Percentiles rank a stretch among this genome's conserved stretches.
phyloP scores from a whole-genome alignment of 2,113 vertebrate species.

The Brachyhypopomus occidentalis region DNA sequence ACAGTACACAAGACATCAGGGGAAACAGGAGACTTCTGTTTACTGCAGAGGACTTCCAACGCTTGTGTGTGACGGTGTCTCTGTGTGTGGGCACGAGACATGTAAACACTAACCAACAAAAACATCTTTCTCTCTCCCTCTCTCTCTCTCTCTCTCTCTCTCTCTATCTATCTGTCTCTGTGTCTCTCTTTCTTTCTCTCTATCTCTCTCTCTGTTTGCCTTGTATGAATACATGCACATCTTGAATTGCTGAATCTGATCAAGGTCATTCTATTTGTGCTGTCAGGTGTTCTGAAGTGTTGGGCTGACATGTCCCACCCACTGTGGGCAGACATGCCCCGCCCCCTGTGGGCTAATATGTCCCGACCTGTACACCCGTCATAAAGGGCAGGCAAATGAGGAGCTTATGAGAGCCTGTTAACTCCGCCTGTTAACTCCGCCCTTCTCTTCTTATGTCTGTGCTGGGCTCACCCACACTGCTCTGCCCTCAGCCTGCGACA shows the following conservation, averaged over 20 bases:
- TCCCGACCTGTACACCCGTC: slow-evolving; percentile 61
- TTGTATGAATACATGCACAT: slow-evolving; percentile 66
- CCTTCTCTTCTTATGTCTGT: slow-evolving; percentile 57
- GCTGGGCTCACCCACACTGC: slow-evolving; percentile 20
- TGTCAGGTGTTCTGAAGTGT: slow-evolving; percentile 68
- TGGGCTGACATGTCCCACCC: slow-evolving; percentile 49
- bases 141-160: slow-evolving; percentile 47
- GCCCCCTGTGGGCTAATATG: slow-evolving; percentile 44
- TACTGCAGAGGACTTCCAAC: slow-evolving; percentile 29
- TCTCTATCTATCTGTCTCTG: slow-evolving; percentile 43
- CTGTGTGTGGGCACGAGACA: slow-evolving; percentile 28
- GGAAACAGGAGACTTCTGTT: slow-evolving; percentile 44
- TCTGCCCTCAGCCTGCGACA: slow-evolving; percentile 18
- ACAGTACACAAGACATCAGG: slow-evolving; percentile 47
- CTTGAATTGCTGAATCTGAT: slow-evolving; percentile 76
- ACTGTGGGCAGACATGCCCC: slow-evolving; percentile 36
- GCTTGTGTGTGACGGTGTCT: slow-evolving; percentile 37
- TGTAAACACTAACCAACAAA: slow-evolving; percentile 41
- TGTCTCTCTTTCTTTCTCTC: slow-evolving; percentile 48
- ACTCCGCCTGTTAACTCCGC: slow-evolving; percentile 54
- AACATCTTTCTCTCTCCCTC: neutral
- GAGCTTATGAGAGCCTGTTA: slow-evolving; percentile 45
- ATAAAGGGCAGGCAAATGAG: slow-evolving; percentile 57
- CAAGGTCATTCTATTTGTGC: slow-evolving; percentile 60
- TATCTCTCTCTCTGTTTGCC: slow-evolving; percentile 51